Conservation (phyloP, 2,888 invertebrate species). For the Caenorhabditis wallacei region DNA sequence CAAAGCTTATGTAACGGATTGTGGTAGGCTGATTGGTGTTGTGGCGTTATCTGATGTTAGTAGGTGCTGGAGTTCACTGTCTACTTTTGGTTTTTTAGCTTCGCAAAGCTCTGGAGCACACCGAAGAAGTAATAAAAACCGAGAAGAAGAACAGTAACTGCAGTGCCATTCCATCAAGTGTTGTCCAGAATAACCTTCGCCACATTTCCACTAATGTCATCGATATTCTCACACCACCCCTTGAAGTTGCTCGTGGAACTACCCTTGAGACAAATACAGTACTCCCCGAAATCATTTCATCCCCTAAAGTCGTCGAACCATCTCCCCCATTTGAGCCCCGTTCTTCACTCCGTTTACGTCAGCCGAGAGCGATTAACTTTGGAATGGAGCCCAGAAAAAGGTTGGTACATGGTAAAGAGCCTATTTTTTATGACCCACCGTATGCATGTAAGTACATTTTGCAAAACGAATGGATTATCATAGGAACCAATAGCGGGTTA, state of each 20-base stretch:
- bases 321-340: conserved; percentile 54
- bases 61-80: conserved; percentile 29
- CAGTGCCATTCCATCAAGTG: not conserved
- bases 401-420: conserved; percentile 38
- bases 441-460: conserved; percentile 54
- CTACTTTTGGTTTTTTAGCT: conserved; percentile 57
- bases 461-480: conserved; percentile 49
- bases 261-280: conserved; percentile 59
- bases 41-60: conserved; percentile 80
- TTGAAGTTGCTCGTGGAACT: conserved; percentile 73
- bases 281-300: conserved; percentile 42
- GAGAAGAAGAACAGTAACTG: conserved; percentile 53
- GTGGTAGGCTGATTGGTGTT: conserved; percentile 82
- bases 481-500: conserved; percentile 49
- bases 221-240: conserved; percentile 79
- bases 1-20: conserved; percentile 82
- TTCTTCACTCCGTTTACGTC: conserved; percentile 46
- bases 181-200: conserved; percentile 16
- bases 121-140: conserved; percentile 58
- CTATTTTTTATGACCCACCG: conserved; percentile 54
- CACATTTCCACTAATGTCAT: conserved; percentile 58
- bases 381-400: conserved; percentile 59
- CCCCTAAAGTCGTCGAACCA: conserved; percentile 47
- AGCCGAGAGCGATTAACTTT: conserved; percentile 47
- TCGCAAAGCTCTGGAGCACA: conserved; percentile 70